Evolutionary conservation across 64 coral and sea anemone genomes (phyloP), one percentile per base, ranked within the genome.

Genomic region (Pocillopora damicornis): DNA sequence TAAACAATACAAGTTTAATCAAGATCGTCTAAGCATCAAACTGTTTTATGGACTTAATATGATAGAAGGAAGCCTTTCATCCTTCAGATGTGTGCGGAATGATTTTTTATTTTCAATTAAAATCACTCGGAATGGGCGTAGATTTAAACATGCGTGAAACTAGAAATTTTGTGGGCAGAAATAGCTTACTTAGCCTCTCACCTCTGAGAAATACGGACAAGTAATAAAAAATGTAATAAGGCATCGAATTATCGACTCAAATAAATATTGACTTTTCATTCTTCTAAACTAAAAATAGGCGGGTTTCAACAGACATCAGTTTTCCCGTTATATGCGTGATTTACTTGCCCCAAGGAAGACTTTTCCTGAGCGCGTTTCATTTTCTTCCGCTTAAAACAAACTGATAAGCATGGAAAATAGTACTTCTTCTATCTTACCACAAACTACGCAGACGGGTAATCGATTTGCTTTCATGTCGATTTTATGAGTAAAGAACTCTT

Each of bases 1-100:
- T 73, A 71, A 73, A 85, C 81, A 85, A 85, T 57, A 66, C 61
- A 42, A 83, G 65, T 85, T 71, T 72, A 38, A 85, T 85, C 81
- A 85, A 85, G 64, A 35, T 72, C 65, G 72, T 69, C 64, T 72
- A 26, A 66, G 81, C 65, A 72, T 66, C 45, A 6, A 72, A 25
- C 61, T 17, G 42, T 66, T 23, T 82, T 66, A 66, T 65, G 23
- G 65, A 30, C 61, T 60, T 60, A 22, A 79, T 79, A 63, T 9
- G 77, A 22, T 60, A n/a, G 77, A n/a, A 63, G 15, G 36, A 16
- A 69, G 67, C 18, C 61, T 22, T 83, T 67, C 45, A 83, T 37
- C 42, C 8, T 12, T 51, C 42, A 71, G 67, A 6, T 25, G 67
- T 71, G 67, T n/a, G 11, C 67, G 12, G 13, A 63, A 63, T 63